These are phyloP conservation scores for Araneus ventricosus DNA, from an alignment of 1,140 invertebrate genomes.

Conservation along the genomic window DNA sequence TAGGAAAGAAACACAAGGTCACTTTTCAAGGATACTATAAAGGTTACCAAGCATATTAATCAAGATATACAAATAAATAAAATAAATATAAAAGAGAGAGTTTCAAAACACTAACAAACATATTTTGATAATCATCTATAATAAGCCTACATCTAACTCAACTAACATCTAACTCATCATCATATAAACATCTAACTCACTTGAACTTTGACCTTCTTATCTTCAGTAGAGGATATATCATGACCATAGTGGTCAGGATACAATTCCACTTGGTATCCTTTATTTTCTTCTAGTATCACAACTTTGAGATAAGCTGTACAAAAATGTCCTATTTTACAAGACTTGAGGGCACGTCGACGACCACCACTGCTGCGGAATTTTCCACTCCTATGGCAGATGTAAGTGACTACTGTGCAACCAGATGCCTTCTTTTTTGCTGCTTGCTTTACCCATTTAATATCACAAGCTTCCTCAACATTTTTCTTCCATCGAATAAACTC, in stretches of 20 bases:
- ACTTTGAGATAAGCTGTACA: conserved; percentile 72
- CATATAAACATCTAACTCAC: conserved; percentile 24
- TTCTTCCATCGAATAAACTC: conserved; percentile 69
- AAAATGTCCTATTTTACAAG: conserved; percentile 70
- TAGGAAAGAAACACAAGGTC: no score
- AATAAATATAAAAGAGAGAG: no score
- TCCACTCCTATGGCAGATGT: conserved; percentile 66
- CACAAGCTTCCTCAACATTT: conserved; percentile 70
- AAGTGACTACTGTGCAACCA: conserved; percentile 69
- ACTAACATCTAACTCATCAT: no score
- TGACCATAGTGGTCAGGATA: conserved; percentile 72
- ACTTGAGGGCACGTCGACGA: conserved; percentile 53
- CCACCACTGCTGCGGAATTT: conserved; percentile 64
- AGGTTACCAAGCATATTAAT: no score
- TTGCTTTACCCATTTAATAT: conserved; percentile 71
- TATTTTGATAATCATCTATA: no score
- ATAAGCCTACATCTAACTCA: no score
- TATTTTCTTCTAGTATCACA: conserved; percentile 54
- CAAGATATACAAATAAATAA: no score
- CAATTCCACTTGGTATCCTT: conserved; percentile 63
- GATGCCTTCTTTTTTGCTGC: conserved; percentile 73
- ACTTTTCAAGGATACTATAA: no score
- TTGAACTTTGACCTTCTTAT: conserved; percentile 73
- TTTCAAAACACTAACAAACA: no score
- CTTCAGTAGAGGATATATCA: conserved; percentile 64